Evolutionary conservation across 2,113 vertebrate species (phyloP).

Genomic region (Rhinolophus sinicus): DNA sequence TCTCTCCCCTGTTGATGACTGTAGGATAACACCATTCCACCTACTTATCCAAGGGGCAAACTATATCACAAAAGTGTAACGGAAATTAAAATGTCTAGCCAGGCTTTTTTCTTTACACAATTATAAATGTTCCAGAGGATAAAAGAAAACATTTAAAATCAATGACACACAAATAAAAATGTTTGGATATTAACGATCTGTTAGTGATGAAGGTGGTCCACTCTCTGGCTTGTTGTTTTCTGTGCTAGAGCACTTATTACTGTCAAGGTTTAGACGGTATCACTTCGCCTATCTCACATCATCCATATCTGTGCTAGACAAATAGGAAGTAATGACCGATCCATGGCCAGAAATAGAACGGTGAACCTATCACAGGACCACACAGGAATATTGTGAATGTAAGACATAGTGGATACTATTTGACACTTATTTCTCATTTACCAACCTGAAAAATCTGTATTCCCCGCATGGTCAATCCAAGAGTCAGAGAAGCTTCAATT

Average conservation of each 20-base stretch:
- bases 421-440: neutral
- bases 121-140: neutral
- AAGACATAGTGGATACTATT: neutral
- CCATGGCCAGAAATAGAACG: neutral
- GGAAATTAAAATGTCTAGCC: neutral
- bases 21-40: neutral
- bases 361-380: neutral
- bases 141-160: slow-evolving; percentile 15
- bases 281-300: neutral
- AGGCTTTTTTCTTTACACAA: slow-evolving; percentile 4
- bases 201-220: neutral
- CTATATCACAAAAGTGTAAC: neutral
- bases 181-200: neutral
- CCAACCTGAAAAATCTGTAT: slow-evolving; percentile 99
- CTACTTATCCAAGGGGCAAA: neutral
- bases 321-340: neutral
- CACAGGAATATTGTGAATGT: neutral
- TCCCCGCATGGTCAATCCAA: slow-evolving; percentile 97
- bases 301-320: neutral
- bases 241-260: neutral
- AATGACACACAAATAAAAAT: neutral
- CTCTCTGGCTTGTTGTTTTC: neutral
- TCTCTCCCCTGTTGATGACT: neutral
- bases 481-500: slow-evolving; percentile 93
- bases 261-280: neutral